Conservation (phyloP, 1,140 invertebrate genomes). For the Globodera ellingtonae region DNA sequence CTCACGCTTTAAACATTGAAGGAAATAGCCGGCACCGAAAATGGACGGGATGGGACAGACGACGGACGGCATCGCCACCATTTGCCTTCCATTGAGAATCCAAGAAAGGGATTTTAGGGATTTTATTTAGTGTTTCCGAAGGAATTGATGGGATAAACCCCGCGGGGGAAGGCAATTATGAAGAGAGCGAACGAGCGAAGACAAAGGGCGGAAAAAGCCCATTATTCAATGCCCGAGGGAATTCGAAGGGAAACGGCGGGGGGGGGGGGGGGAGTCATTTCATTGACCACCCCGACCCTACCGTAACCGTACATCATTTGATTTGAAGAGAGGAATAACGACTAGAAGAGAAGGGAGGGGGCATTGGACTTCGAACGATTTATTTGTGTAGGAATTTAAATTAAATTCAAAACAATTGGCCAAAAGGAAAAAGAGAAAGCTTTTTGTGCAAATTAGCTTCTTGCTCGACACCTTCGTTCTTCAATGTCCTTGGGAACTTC, state of each 20-base stretch:
- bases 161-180: background rate
- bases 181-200: background rate
- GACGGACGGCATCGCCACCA: background rate
- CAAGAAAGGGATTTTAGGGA: background rate
- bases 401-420: too few relatives aligned
- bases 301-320: too few relatives aligned
- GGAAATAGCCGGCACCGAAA: background rate
- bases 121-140: background rate
- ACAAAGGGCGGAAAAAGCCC: background rate
- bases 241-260: too few relatives aligned
- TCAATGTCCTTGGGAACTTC: background rate
- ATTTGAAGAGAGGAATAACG: too few relatives aligned
- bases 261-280: too few relatives aligned
- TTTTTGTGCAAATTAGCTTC: background rate
- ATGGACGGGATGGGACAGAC: background rate
- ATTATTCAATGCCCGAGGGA: conserved; percentile 1
- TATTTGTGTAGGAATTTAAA: too few relatives aligned
- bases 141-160: background rate
- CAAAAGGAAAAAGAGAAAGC: too few relatives aligned
- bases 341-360: too few relatives aligned
- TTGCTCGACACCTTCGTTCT: background rate
- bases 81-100: background rate
- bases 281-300: too few relatives aligned
- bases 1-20: background rate
- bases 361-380: too few relatives aligned